Percentiles rank a stretch among this genome's conserved stretches.
phyloP scores from a whole-genome alignment of 2,797 vertebrate species.

The Vipera latastei region DNA sequence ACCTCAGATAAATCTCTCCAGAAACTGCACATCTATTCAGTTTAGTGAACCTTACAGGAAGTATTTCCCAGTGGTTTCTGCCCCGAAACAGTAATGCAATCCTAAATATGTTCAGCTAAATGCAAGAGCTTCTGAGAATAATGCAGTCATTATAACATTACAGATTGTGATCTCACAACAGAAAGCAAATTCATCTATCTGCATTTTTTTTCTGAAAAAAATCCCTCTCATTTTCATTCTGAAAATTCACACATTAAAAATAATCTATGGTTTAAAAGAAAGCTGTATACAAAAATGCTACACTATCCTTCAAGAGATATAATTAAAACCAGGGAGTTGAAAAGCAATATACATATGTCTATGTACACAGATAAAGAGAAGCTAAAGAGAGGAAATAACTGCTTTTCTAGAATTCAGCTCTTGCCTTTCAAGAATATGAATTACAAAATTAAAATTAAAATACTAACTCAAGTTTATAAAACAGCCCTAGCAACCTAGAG shows the following conservation, averaged over 20 bases:
- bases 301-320: slow-evolving; percentile 44
- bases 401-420: slow-evolving; percentile 61
- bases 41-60: slow-evolving; percentile 4
- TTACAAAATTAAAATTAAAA: slow-evolving; percentile 56
- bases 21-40: background rate
- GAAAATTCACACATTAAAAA: slow-evolving; percentile 42
- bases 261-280: slow-evolving; percentile 29
- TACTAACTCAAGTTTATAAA: slow-evolving; percentile 55
- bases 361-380: background rate
- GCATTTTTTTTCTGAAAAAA: slow-evolving; percentile 29
- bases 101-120: slow-evolving; percentile 30
- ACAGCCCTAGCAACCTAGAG: slow-evolving; percentile 58
- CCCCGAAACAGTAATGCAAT: slow-evolving; percentile 44
- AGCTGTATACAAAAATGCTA: slow-evolving; percentile 38
- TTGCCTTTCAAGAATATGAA: slow-evolving; percentile 48
- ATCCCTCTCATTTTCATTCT: slow-evolving; percentile 38
- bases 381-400: slow-evolving; percentile 28
- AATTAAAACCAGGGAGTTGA: slow-evolving; percentile 42
- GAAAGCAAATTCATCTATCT: slow-evolving; percentile 48
- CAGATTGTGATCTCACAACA: slow-evolving; percentile 54
- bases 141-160: slow-evolving; percentile 48
- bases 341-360: background rate
- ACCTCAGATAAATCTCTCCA: background rate
- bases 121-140: slow-evolving; percentile 33
- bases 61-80: background rate